phyloP scores from a whole-genome alignment of 2,888 invertebrate species.

The Bhutanitis thaidina region DNA sequence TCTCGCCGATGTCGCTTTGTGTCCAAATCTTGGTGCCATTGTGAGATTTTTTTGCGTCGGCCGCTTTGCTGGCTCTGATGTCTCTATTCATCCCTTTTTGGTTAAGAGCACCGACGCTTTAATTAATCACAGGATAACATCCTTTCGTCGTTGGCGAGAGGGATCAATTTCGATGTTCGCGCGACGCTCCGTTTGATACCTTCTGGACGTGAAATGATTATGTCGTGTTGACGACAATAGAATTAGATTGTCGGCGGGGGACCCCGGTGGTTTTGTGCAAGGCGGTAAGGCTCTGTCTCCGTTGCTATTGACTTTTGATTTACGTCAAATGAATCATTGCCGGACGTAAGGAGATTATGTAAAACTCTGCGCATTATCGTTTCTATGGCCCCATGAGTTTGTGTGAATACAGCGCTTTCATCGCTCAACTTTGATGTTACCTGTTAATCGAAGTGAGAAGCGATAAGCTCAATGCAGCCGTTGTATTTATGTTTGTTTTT shows the following conservation, averaged over 20 bases:
- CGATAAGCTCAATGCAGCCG: no score
- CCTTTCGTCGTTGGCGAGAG: constrained; percentile 13
- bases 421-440: neutral
- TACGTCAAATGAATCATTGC: constrained; percentile 56
- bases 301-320: constrained; percentile 57
- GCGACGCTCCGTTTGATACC: constrained; percentile 13
- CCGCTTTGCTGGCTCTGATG: constrained; percentile 56
- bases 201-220: constrained; percentile 50
- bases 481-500: no score
- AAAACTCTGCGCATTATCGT: constrained; percentile 29
- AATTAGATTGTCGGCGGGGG: constrained; percentile 68
- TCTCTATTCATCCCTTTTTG: constrained; percentile 72
- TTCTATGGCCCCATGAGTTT: constrained; percentile 7
- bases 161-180: neutral
- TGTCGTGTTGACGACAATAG: constrained; percentile 71
- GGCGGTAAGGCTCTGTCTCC: constrained; percentile 33
- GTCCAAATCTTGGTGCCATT: constrained; percentile 71
- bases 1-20: constrained; percentile 75
- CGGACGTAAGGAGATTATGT: constrained; percentile 53
- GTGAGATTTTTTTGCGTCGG: constrained; percentile 72
- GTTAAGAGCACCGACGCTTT: constrained; percentile 58
- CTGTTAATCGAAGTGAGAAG: no score
- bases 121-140: constrained; percentile 7
- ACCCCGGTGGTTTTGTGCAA: constrained; percentile 68
- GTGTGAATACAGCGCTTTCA: neutral